Evolutionary conservation across 2,113 vertebrate species (phyloP).

Genomic region (Stegostoma tigrinum): DNA sequence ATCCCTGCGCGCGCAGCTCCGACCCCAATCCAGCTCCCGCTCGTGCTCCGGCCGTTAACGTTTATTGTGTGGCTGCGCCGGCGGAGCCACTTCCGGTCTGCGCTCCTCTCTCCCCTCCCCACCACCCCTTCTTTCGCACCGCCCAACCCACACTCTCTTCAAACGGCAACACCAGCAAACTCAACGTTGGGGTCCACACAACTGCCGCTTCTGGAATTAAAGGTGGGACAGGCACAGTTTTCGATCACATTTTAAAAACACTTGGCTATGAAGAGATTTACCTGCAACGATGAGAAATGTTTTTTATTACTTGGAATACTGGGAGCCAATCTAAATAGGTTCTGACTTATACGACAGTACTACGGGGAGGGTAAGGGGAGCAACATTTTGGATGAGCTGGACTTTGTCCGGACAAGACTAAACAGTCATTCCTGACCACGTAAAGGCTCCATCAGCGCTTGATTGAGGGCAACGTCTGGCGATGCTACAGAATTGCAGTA

Average conservation of each 20-base stretch:
- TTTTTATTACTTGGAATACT: neutral
- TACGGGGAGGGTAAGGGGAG: neutral
- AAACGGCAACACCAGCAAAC: neutral
- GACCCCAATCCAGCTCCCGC: neutral
- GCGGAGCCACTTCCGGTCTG: conserved; percentile 20
- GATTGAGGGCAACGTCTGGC: neutral
- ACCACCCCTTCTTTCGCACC: neutral
- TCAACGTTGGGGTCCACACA: neutral
- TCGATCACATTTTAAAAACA: too few relatives aligned
- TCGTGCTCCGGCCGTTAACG: neutral
- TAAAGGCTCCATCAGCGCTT: neutral
- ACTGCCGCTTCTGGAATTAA: neutral
- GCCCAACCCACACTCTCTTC: neutral
- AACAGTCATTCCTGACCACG: too few relatives aligned
- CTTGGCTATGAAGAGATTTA: neutral
- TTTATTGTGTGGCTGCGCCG: conserved; percentile 29
- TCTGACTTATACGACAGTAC: neutral
- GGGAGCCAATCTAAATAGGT: neutral
- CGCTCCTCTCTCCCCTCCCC: neutral
- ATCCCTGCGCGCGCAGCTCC: too few relatives aligned
- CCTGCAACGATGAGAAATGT: neutral
- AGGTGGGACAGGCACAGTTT: too few relatives aligned
- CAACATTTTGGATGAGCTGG: neutral
- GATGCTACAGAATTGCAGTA: neutral
- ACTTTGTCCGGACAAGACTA: neutral